Evolutionary conservation across 2,113 vertebrate genomes (phyloP).

Genomic region (Glaucidium brasilianum): DNA sequence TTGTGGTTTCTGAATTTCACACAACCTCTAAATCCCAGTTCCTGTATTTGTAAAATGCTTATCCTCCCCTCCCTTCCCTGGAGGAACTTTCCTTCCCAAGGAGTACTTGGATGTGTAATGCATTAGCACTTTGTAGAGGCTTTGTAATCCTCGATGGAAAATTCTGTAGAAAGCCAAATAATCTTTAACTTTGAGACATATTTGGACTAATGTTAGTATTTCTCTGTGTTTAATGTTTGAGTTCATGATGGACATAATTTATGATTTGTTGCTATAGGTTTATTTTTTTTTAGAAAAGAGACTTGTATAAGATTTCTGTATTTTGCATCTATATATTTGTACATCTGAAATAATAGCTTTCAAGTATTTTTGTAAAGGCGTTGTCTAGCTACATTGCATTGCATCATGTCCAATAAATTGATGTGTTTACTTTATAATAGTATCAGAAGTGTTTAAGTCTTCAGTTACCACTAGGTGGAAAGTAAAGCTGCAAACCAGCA

Average conservation of each 20-base stretch:
- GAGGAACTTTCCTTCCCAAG: not conserved
- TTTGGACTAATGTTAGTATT: not conserved
- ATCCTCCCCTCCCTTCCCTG: not conserved
- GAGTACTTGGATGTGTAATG: not conserved
- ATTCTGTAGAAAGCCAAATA: not conserved
- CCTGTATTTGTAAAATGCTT: not conserved
- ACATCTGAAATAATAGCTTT: constrained; percentile 1
- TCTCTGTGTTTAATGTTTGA: not conserved
- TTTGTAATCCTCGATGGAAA: not conserved
- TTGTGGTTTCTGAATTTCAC: not conserved
- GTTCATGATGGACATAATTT: not conserved
- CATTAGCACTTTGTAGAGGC: not conserved
- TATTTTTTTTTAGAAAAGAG: not conserved
- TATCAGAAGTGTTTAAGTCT: not conserved
- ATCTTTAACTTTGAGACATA: not conserved
- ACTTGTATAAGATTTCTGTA: not conserved
- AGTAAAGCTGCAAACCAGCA: not conserved
- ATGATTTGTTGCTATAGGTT: not conserved
- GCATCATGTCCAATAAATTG: constrained; percentile 35
- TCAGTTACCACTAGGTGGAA: not conserved
- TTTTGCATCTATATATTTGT: constrained; percentile 45
- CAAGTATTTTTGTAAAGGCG: constrained; percentile 35
- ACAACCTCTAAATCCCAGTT: not conserved
- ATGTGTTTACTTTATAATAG: not conserved
- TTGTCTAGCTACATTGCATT: not conserved